Base-by-base conservation (phyloP, 2,888 invertebrate genomes). In the Digitonthophagus gazella region DNA sequence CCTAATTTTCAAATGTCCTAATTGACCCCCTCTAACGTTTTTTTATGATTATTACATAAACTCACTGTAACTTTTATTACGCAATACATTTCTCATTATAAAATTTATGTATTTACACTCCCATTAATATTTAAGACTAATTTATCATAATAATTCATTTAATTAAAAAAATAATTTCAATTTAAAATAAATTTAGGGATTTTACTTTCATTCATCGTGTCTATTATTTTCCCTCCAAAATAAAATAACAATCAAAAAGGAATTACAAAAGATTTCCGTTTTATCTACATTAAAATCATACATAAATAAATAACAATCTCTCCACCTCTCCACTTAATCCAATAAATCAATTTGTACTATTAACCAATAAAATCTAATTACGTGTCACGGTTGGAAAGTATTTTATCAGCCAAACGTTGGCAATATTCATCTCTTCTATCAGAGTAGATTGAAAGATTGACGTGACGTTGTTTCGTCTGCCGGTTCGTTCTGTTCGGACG, bases 391-490 rank as follows among this genome's bases (percentile, higher is more conserved):
- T 58, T 57, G 15, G 3, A 57, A 61, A 18, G 20, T n/a, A 18
- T 19, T 18, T 61, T 61, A 61, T 61, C 61, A 16, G 20, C 61
- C 6, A n/a, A 61, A 61, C 61, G 61, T 61, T 61, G 61, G 61
- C 61, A 61, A 19, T 61, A 20, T 20, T 18, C 20, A 19, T 18
- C 28, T 44, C 11, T 44, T 11, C 6, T 44, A 8, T 44, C 28
- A 44, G 28, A 44, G 28, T 44, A 44, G 28, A 44, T 44, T 44
- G 28, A 44, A 44, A 44, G 28, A 44, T 61, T 57, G 15, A 18
- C 61, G 19, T 19, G 14, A 19, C 18, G 19, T n/a, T 61, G 18
- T 19, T 20, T 8, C 19, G 18, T 61, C 19, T 19, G 3, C 61
- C 61, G 14, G 61, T 58, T 58, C 18, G n/a, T 61, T 61, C 61